Conservation (phyloP, 2,888 invertebrate genomes). For the Drosophila conformis region DNA sequence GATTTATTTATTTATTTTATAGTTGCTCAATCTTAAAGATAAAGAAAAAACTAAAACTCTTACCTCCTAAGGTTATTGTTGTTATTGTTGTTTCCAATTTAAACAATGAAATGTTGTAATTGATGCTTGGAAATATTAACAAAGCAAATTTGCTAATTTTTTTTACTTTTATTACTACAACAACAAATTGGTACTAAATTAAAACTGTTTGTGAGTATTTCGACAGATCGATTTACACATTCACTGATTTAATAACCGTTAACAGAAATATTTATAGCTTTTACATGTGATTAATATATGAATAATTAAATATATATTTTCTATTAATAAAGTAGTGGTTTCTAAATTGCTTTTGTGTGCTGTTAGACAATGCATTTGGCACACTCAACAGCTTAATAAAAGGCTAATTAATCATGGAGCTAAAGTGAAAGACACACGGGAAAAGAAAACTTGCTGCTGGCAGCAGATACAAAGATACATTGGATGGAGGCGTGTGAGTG, state of each 20-base stretch:
- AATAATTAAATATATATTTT: not conserved
- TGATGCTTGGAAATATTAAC: not conserved
- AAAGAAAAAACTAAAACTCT: not conserved
- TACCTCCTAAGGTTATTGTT: not conserved
- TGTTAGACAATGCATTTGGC: not conserved
- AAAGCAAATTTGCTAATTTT: not conserved
- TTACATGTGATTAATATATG: not conserved
- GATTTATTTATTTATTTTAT: not conserved
- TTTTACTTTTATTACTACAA: not conserved
- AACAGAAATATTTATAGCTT: not conserved
- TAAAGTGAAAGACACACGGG: constrained; percentile 34
- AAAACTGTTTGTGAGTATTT: not conserved
- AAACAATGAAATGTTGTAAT: not conserved
- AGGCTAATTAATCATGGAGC: constrained; percentile 35
- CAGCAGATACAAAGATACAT: constrained; percentile 31
- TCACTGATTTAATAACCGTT: not conserved
- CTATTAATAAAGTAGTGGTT: not conserved
- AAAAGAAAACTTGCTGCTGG: constrained; percentile 17
- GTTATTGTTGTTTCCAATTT: not conserved
- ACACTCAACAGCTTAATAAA: constrained; percentile 6
- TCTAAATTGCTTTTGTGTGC: constrained; percentile 1
- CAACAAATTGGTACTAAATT: not conserved
- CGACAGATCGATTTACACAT: not conserved
- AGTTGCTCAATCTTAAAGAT: not conserved
- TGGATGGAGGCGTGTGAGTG: constrained; percentile 17